Evolutionary conservation across 2,888 invertebrate genomes (phyloP).

Genomic region (Eilema depressum): DNA sequence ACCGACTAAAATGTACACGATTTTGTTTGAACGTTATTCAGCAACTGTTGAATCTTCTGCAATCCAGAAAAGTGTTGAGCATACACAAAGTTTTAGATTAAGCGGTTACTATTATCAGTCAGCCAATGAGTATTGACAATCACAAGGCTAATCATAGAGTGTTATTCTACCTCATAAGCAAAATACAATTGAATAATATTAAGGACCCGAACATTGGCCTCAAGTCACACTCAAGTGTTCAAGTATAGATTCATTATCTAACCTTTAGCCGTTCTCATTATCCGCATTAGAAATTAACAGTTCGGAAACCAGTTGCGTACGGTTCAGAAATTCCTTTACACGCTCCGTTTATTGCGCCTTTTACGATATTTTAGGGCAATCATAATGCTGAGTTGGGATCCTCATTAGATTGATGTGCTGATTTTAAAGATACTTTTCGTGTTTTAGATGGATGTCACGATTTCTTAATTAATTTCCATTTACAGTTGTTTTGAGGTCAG

Average conservation of each 20-base stretch:
- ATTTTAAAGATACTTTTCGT: constrained; percentile 9
- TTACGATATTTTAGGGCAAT: constrained; percentile 51
- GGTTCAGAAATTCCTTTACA: constrained; percentile 48
- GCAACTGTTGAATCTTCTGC: too few species aligned
- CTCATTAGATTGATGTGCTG: constrained; percentile 33
- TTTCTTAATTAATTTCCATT: constrained; percentile 9
- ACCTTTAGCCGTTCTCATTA: constrained; percentile 46
- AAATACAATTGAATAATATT: constrained; percentile 1
- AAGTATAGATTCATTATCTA: constrained; percentile 30
- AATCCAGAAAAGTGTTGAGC: too few species aligned
- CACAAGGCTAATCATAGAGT: too few species aligned
- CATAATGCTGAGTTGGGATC: constrained; percentile 33
- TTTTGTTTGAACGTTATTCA: too few species aligned
- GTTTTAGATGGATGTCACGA: constrained; percentile 9
- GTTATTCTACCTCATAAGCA: not conserved
- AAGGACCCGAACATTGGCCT: constrained; percentile 8
- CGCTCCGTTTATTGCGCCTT: constrained; percentile 43
- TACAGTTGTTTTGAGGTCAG: constrained; percentile 5
- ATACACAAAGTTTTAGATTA: too few species aligned
- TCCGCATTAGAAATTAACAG: constrained; percentile 50
- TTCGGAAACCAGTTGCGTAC: constrained; percentile 52
- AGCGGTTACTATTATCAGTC: too few species aligned
- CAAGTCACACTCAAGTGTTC: too few species aligned
- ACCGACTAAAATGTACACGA: too few species aligned
- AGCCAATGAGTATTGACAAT: too few species aligned